Percentiles rank a stretch among this genome's conserved stretches.
phyloP scores from a whole-genome alignment of 2,888 invertebrate genomes.

The Drosophila robusta region DNA sequence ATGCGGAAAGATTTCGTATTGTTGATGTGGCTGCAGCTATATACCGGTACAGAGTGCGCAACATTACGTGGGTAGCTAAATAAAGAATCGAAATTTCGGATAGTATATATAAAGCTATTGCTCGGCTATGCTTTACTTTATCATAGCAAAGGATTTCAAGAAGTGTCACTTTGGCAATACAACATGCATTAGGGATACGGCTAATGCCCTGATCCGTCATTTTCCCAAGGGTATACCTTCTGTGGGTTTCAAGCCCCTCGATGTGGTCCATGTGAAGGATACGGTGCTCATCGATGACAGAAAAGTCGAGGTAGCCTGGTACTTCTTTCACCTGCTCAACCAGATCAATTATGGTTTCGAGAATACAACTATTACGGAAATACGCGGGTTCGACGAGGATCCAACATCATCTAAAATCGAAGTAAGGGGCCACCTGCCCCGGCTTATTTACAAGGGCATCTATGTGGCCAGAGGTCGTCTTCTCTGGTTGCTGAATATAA shows the following conservation, averaged over 20 bases:
- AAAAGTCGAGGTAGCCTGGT: slow-evolving; percentile 48
- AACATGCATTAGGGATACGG: slow-evolving; percentile 65
- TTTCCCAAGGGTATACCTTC: slow-evolving; percentile 74
- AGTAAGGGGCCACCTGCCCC: slow-evolving; percentile 55
- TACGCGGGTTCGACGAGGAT: slow-evolving; percentile 59
- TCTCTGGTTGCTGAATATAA: slow-evolving; percentile 59
- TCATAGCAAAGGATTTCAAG: slow-evolving; percentile 44
- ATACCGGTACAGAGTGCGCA: slow-evolving; percentile 21
- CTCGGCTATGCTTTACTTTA: background rate
- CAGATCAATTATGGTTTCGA: slow-evolving; percentile 69
- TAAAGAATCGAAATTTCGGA: background rate
- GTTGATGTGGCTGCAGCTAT: slow-evolving; percentile 32
- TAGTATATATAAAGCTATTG: background rate
- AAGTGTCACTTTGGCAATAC: slow-evolving; percentile 68
- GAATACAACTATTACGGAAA: slow-evolving; percentile 65
- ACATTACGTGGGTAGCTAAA: slow-evolving; percentile 41
- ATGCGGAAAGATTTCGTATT: slow-evolving; percentile 37
- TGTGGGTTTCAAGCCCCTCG: slow-evolving; percentile 71
- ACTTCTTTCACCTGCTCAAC: slow-evolving; percentile 56
- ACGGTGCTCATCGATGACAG: slow-evolving; percentile 48
- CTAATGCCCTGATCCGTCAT: slow-evolving; percentile 59
- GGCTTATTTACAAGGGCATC: slow-evolving; percentile 57
- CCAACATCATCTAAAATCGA: slow-evolving; percentile 54
- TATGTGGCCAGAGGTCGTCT: slow-evolving; percentile 59
- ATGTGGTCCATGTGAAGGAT: slow-evolving; percentile 52